Evolutionary conservation across 2,113 vertebrate species (phyloP).

Genomic region (Gymnarchus niloticus): DNA sequence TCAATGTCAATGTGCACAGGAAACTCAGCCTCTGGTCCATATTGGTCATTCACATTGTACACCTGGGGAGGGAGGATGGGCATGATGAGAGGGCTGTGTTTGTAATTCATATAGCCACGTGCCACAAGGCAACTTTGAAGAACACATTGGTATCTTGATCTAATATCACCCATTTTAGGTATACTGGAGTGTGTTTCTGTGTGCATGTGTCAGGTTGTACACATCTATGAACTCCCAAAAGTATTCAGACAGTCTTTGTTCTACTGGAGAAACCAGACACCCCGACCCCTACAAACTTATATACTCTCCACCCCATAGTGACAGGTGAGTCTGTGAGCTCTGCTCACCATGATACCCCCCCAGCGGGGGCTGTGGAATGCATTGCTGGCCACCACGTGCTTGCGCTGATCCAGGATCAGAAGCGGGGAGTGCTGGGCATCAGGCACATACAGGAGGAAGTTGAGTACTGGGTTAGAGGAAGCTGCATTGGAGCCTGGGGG

Average conservation of each 20-base stretch:
- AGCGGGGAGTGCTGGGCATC: constrained; percentile 83
- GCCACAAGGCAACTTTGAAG: not conserved
- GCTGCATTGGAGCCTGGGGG: constrained; percentile 82
- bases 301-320: not conserved
- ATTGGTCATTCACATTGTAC: constrained; percentile 78
- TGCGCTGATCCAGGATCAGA: constrained; percentile 78
- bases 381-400: constrained; percentile 71
- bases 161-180: not conserved
- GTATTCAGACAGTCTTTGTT: no score
- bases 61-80: constrained; percentile 55
- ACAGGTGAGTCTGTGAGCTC: not conserved
- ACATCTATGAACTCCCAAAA: not conserved
- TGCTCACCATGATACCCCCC: constrained; percentile 90
- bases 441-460: constrained; percentile 88
- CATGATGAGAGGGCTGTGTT: not conserved
- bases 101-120: not conserved
- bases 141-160: not conserved
- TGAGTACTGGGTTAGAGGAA: constrained; percentile 86
- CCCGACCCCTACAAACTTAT: no score
- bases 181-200: no score
- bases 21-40: constrained; percentile 50
- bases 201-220: not conserved
- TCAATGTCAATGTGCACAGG: constrained; percentile 75
- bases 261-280: no score
- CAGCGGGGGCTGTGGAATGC: constrained; percentile 96